These are phyloP conservation scores for Chironomus tentans DNA, from an alignment of 2,888 invertebrate genomes.

Conservation along the genomic window DNA sequence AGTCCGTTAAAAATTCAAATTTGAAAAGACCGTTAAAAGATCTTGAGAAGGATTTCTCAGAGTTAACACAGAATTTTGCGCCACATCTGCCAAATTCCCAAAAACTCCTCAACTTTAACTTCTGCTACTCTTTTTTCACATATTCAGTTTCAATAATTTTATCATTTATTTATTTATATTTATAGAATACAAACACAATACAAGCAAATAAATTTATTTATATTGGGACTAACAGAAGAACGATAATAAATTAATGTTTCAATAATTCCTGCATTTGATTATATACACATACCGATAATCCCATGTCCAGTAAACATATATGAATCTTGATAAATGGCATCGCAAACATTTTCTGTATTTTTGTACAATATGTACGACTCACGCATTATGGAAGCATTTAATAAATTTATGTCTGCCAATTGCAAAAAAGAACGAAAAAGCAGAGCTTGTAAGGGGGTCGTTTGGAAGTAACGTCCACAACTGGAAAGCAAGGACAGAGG, in stretches of 20 bases:
- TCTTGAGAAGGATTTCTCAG: too few relatives aligned
- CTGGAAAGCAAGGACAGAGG: too few relatives aligned
- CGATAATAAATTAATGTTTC: constrained; percentile 7
- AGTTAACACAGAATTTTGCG: too few relatives aligned
- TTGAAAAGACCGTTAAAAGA: too few relatives aligned
- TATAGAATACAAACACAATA: background rate
- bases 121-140: background rate
- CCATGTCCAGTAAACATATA: background rate
- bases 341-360: background rate
- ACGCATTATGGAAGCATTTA: constrained; percentile 12
- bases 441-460: too few relatives aligned
- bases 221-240: background rate
- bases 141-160: constrained; percentile 20
- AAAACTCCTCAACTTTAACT: background rate
- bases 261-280: constrained; percentile 24
- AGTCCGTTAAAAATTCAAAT: too few relatives aligned
- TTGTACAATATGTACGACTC: background rate
- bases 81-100: too few relatives aligned
- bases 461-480: too few relatives aligned
- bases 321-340: constrained; percentile 24
- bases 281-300: background rate
- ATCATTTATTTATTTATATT: background rate
- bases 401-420: constrained; percentile 24
- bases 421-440: background rate
- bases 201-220: background rate